These are phyloP conservation scores for Catharus bicknelli DNA, from an alignment of 2,113 vertebrate species.

Conservation along the genomic window DNA sequence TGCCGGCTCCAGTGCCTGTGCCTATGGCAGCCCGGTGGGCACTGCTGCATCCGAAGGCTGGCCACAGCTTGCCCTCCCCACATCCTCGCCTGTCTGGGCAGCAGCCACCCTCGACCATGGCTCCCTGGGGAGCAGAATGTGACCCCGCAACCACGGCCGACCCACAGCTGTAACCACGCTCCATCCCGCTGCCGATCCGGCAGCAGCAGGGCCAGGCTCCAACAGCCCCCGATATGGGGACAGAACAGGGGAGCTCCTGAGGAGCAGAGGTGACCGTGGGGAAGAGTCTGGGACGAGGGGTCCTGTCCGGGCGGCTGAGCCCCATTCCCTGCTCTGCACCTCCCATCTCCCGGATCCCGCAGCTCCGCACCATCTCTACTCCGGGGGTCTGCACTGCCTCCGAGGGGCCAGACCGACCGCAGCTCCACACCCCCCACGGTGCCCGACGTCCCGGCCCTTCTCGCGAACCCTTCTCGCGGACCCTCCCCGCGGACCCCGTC, in stretches of 20 bases:
- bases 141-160: not conserved
- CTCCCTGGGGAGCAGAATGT: not conserved
- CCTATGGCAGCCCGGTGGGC: accelerated
- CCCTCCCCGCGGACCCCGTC: not conserved
- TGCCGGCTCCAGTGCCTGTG: not conserved
- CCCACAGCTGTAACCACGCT: not conserved
- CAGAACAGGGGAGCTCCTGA: not conserved
- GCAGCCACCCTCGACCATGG: not conserved
- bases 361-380: not conserved
- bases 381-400: not conserved
- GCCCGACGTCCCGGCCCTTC: not conserved
- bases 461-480: not conserved
- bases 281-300: not conserved
- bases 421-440: not conserved
- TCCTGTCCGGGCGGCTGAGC: accelerated
- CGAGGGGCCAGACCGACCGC: not conserved
- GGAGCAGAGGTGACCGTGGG: accelerated
- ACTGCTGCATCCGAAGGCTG: accelerated
- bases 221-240: not conserved
- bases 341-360: not conserved
- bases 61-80: not conserved
- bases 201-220: not conserved
- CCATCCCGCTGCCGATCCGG: not conserved
- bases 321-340: not conserved
- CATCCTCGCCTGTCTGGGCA: accelerated